Percentiles rank a stretch among this genome's conserved stretches.
phyloP scores from a whole-genome alignment of 1,140 invertebrate genomes.

The Drosophila sechellia region DNA sequence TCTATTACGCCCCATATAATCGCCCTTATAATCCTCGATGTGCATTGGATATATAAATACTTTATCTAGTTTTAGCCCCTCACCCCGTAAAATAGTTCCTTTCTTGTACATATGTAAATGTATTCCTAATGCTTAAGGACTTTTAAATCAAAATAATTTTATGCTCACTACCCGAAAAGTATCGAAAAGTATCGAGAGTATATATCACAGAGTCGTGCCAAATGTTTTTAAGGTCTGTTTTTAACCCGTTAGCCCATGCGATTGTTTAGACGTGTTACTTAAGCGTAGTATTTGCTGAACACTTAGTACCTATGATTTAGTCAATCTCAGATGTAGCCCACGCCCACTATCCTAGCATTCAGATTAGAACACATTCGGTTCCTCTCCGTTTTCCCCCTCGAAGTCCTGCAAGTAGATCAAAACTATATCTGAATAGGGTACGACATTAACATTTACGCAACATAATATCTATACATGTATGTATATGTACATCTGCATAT shows the following conservation, averaged over 20 bases:
- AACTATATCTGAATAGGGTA: constrained; percentile 25
- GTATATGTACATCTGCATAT: constrained; percentile 14
- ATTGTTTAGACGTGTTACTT: constrained; percentile 43
- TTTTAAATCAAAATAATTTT: constrained; percentile 55
- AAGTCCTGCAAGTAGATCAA: constrained; percentile 38
- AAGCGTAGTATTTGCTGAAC: constrained; percentile 21
- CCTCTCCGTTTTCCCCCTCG: constrained; percentile 4
- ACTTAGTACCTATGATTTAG: constrained; percentile 48
- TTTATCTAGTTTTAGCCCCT: constrained; percentile 28
- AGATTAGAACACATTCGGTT: neutral
- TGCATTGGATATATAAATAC: constrained; percentile 23
- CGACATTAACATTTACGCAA: constrained; percentile 30
- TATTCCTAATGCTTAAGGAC: constrained; percentile 39
- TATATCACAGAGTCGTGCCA: constrained; percentile 50
- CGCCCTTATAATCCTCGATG: constrained; percentile 23
- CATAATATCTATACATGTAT: constrained; percentile 25
- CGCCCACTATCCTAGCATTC: constrained; percentile 8
- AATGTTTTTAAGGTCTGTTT: constrained; percentile 66
- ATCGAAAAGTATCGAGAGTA: neutral
- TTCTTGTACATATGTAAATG: constrained; percentile 66
- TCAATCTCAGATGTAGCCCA: constrained; percentile 5
- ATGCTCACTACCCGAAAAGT: constrained; percentile 28
- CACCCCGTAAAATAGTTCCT: constrained; percentile 43
- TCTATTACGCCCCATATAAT: constrained; percentile 20
- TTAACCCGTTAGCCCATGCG: constrained; percentile 55